phyloP scores from a whole-genome alignment of 2,888 invertebrate species.

The Lepas anatifera region DNA sequence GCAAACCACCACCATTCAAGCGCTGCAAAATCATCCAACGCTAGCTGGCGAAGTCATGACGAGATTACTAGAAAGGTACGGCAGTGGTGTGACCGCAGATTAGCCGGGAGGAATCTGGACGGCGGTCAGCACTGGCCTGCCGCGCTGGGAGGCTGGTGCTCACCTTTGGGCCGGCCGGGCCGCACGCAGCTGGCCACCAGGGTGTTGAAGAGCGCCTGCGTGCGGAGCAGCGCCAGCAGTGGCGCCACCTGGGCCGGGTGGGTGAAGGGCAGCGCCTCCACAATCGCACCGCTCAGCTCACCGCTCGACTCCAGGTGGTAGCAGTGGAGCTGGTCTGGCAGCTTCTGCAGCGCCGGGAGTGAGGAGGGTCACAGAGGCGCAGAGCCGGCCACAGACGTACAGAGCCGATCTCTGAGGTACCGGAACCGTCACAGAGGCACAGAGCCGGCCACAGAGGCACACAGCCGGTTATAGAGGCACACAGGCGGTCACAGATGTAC shows the following conservation, averaged over 20 bases:
- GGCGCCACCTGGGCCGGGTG: conserved; percentile 86
- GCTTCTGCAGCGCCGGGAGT: conserved; percentile 44
- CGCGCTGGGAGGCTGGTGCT: conserved; percentile 20
- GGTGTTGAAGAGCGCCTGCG: conserved; percentile 84
- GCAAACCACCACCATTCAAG: no score
- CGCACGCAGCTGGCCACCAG: conserved; percentile 79
- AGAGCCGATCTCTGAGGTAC: background rate
- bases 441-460: no score
- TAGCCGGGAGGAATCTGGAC: no score
- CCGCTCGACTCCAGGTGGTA: conserved; percentile 76
- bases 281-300: conserved; percentile 56
- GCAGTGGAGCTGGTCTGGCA: conserved; percentile 87
- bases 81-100: no score
- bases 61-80: no score
- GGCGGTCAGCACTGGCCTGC: background rate
- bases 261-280: conserved; percentile 75
- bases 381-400: background rate
- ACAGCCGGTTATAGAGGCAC: no score
- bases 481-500: no score
- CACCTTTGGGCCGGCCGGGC: conserved; percentile 63
- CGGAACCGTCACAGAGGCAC: background rate
- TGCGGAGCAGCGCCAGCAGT: conserved; percentile 67
- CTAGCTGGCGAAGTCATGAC: no score
- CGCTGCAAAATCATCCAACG: no score
- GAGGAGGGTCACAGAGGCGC: background rate